These are phyloP conservation scores for Pteromalus puparum DNA, from an alignment of 1,140 invertebrate species.

Conservation along the genomic window DNA sequence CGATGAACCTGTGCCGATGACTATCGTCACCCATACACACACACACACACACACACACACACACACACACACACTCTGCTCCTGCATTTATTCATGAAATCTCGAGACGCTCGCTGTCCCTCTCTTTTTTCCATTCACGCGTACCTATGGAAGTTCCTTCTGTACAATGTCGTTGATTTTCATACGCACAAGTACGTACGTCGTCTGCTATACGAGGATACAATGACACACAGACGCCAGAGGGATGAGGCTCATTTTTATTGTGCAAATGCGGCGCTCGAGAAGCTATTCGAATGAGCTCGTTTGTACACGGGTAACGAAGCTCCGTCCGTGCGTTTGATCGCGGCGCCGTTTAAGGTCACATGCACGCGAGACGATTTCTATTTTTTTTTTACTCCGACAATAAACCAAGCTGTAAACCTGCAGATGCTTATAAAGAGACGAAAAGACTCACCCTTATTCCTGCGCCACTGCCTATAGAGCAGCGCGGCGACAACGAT, in stretches of 20 bases:
- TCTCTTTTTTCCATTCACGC: background rate
- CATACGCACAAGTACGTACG: too few species aligned
- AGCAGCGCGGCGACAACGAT: conserved; percentile 69
- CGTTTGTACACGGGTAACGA: too few species aligned
- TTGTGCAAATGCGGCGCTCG: too few species aligned
- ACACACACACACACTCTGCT: background rate
- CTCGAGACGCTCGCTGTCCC: background rate
- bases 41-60: background rate
- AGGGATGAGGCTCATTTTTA: too few species aligned
- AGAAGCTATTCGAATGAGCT: too few species aligned
- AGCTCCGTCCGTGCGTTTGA: too few species aligned
- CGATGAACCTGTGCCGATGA: conserved; percentile 37
- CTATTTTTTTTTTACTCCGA: too few species aligned
- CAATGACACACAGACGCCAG: too few species aligned
- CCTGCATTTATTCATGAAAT: conserved; percentile 49
- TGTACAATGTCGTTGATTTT: background rate
- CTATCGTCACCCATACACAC: conserved; percentile 25
- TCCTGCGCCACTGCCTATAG: conserved; percentile 73
- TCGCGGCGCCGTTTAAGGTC: too few species aligned
- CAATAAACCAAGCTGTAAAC: too few species aligned
- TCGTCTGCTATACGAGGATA: too few species aligned
- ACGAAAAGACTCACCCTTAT: conserved; percentile 70
- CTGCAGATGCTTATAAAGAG: background rate
- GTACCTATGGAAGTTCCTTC: background rate
- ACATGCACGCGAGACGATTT: too few species aligned